These are phyloP conservation scores for Lysandra bellargus DNA, from an alignment of 2,888 invertebrate genomes.

Conservation along the genomic window DNA sequence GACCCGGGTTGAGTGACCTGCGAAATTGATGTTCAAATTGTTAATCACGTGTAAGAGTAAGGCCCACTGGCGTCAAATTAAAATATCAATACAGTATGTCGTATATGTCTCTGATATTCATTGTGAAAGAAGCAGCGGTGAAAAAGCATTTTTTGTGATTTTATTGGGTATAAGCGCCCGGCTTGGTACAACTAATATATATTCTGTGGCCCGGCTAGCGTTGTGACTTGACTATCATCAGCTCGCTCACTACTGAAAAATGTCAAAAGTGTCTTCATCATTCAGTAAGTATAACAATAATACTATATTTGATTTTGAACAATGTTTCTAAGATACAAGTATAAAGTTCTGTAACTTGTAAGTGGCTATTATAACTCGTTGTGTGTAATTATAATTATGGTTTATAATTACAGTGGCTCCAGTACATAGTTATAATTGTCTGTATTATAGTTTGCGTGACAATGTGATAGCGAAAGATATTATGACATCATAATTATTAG, in stretches of 20 bases:
- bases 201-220: too few relatives aligned
- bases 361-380: background rate
- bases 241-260: too few relatives aligned
- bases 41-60: background rate
- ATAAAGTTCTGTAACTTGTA: background rate
- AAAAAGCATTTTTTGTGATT: too few relatives aligned
- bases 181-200: too few relatives aligned
- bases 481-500: background rate
- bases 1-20: conserved; percentile 7
- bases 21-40: conserved; percentile 5
- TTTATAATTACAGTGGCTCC: background rate
- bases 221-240: too few relatives aligned
- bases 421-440: background rate
- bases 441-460: background rate
- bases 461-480: background rate
- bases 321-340: background rate
- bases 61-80: background rate
- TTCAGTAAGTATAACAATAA: too few relatives aligned
- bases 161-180: too few relatives aligned
- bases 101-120: too few relatives aligned
- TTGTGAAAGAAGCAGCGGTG: too few relatives aligned
- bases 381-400: conserved; percentile 1
- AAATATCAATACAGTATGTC: too few relatives aligned
- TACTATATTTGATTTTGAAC: too few relatives aligned
- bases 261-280: too few relatives aligned